Evolutionary conservation across 2,113 vertebrate species (phyloP), one percentile per base, ranked within the genome.

Genomic region (Electrona antarctica): DNA sequence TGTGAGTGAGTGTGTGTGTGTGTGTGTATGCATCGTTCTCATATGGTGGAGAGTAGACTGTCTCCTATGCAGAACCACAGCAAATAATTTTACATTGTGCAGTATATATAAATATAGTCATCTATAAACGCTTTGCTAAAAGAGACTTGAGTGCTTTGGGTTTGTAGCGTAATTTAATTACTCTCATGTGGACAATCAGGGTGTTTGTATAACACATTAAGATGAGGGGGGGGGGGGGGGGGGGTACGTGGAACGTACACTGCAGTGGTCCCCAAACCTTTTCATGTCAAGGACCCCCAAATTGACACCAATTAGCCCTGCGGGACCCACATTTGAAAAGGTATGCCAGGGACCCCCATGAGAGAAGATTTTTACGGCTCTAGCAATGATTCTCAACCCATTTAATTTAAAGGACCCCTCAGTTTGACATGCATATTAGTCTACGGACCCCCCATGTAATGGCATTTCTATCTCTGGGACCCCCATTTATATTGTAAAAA

Each of bases 111-210:
- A 69, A 70, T 41, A 52, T 51, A 67, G 45, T 15, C 0, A 4
- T 47, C 15, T 4, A 33, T 55, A 21, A 7, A 7, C 6, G 8
- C 0, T 1, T 48, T 29, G 13, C 60, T 57, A 9, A 14, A 67
- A 11, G 59, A 67, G 21, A 60, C 69, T 41, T 13, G 9, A 48
- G 12, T 41, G 13, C n/a, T n/a, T n/a, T n/a, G n/a, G n/a, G n/a
- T n/a, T 57, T 33, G 21, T 15, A 51, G 57, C 48, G 2, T 71
- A 11, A 6, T 7, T 50, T 15, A 11, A 71, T 51, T 3, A 14
- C 67, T 51, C 56, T 28, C 70, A 74, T 56, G 11, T 28, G 60
- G 49, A 55, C 29, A 82, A 69, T 73, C 77, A 76, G 74, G 78
- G 10, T 4, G 15, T 29, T 54, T 29, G 33, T 58, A 9, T 8